Evolutionary conservation across 2,797 vertebrate species (phyloP), one percentile per base, ranked within the genome.

Genomic region (Crocidura indochinensis): DNA sequence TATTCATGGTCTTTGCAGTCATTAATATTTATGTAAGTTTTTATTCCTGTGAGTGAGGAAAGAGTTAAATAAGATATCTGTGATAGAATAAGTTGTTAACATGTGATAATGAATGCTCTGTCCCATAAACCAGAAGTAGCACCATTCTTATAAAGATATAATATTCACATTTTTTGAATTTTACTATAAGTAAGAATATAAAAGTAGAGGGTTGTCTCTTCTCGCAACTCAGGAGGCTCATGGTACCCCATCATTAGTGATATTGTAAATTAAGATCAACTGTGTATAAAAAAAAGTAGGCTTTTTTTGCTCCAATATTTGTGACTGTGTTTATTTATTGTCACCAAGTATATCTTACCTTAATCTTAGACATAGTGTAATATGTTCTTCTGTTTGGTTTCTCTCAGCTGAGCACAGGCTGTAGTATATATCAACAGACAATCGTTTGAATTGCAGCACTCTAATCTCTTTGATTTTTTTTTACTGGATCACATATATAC

Each of bases 21-120:
- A 78, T 96, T 77, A 80, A 93, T 91, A 92, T 92, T 90, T 71
- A 92, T 74, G 29, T 82, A 46, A 67, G 2, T 12, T 31, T 67
- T 88, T 81, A 64, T 90, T 91, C 93, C 81, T 91, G 31, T 60
- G 68, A 31, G 7, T 56, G 8, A 75, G 11, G 64, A 84, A 24
- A 24, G 51, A 53, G n/a, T 84, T 87, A 79, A 87, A 51, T 4
- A 82, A 19, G 87, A 64, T 20, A 49, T 62, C 10, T 44, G n/a
- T 26, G 19, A n/a, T 88, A 12, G 26, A 26, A 64, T 11, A 19
- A 71, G n/a, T 27, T 69, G 10, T 85, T 64, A 20, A 80, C 64
- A 80, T 81, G 14, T 15, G 12, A 12, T 29, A 6, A 60, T 27
- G 3, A 51, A 26, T 9, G 51, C 44, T 84, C 72, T 77, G 14